Evolutionary conservation across 2,888 invertebrate species (phyloP).

Genomic region (Macroteleia sp.): DNA sequence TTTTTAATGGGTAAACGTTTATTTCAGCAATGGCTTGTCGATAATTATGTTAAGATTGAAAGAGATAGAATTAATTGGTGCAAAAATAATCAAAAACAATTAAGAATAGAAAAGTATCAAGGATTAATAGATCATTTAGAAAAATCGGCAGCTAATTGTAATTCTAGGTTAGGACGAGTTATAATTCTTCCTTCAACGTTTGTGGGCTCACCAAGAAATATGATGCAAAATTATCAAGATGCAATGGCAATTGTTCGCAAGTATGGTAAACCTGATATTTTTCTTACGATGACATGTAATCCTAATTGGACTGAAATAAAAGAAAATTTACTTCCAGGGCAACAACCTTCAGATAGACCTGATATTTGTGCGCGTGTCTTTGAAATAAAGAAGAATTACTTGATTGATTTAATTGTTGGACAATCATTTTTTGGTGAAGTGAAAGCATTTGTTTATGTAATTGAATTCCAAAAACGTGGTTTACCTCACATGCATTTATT

Average conservation of each 20-base stretch:
- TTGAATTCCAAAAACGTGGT: slow-evolving; percentile 55
- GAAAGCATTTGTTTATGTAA: slow-evolving; percentile 45
- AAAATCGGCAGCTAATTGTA: slow-evolving; percentile 1
- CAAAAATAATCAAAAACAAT: slow-evolving; percentile 6
- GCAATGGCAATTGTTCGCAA: no score
- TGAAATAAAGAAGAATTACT: slow-evolving; percentile 44
- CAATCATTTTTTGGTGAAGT: slow-evolving; percentile 55
- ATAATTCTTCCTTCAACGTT: slow-evolving; percentile 22
- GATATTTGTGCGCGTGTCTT: slow-evolving; percentile 47
- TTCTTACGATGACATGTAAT: no score
- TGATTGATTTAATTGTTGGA: slow-evolving; percentile 40
- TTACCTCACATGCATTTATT: no score
- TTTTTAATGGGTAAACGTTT: slow-evolving; percentile 14
- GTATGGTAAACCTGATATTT: no score
- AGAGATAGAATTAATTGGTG: slow-evolving; percentile 48
- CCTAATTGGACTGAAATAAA: slow-evolving; percentile 44
- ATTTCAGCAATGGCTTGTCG: slow-evolving; percentile 13
- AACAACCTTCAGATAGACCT: no score
- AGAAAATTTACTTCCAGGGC: slow-evolving; percentile 24
- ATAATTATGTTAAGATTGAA: no score
- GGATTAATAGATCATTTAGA: slow-evolving; percentile 24
- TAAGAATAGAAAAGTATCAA: not conserved
- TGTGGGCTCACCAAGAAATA: slow-evolving; percentile 21
- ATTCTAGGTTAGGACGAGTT: slow-evolving; percentile 1
- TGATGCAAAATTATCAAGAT: slow-evolving; percentile 42